Percentiles rank a stretch among this genome's conserved stretches.
These are phyloP conservation scores for Sphaeramia orbicularis DNA, from an alignment of 2,797 vertebrate genomes.

Conservation along the genomic window DNA sequence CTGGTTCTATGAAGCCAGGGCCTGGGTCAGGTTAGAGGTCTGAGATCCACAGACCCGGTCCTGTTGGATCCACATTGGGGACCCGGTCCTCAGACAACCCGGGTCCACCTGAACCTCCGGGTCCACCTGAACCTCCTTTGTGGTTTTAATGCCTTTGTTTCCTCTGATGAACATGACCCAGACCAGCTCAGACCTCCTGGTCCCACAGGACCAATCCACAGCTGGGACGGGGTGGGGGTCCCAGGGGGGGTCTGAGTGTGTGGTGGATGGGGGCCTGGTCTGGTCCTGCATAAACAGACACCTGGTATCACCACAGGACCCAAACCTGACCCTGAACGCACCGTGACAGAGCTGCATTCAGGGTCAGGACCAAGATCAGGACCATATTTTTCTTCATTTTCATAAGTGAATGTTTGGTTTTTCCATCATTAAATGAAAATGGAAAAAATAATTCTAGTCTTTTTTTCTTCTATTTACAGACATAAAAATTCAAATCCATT, in stretches of 20 bases:
- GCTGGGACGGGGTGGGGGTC: neutral
- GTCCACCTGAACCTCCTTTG: neutral
- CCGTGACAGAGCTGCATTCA: neutral
- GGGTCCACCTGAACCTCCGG: no score
- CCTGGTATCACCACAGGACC: slow-evolving; percentile 2
- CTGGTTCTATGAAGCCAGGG: no score
- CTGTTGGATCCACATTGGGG: no score
- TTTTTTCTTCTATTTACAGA: no score
- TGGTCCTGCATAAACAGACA: slow-evolving; percentile 10
- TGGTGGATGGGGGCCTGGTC: slow-evolving; percentile 33
- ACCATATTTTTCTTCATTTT: no score
- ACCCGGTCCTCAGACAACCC: no score
- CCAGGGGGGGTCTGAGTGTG: neutral
- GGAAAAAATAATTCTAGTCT: no score
- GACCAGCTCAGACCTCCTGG: slow-evolving; percentile 38
- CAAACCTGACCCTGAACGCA: slow-evolving; percentile 14
- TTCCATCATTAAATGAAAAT: no score
- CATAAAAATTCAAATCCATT: no score
- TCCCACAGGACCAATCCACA: slow-evolving; percentile 20
- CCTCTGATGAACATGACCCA: slow-evolving; percentile 49
- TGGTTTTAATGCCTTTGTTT: slow-evolving; percentile 29
- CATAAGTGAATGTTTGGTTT: neutral
- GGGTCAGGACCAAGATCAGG: no score
- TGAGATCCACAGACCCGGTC: no score
- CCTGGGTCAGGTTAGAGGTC: no score